Percentiles rank a stretch among this genome's conserved stretches.
Conservation (phyloP, 2,888 invertebrate genomes). For the Caradrina clavipalpis region DNA sequence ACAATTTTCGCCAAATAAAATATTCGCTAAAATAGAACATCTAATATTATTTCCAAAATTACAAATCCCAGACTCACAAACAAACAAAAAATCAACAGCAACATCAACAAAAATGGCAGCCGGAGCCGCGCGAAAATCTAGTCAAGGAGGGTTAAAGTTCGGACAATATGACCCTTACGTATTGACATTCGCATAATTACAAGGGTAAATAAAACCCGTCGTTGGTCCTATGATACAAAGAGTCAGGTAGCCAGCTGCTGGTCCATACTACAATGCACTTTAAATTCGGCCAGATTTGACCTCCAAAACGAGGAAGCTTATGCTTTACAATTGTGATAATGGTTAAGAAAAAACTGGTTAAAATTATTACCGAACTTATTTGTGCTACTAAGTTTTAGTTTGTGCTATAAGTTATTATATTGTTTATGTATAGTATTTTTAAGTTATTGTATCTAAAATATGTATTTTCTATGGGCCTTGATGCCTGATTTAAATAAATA, state of each 20-base stretch:
- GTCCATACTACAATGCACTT: constrained; percentile 62
- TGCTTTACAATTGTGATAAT: constrained; percentile 29
- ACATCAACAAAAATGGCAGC: constrained; percentile 1
- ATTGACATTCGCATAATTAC: constrained; percentile 60
- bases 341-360: constrained; percentile 23
- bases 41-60: background rate
- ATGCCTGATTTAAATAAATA: too few relatives aligned
- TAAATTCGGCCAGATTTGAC: constrained; percentile 59
- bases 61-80: background rate
- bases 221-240: constrained; percentile 52
- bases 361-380: too few relatives aligned
- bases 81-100: background rate
- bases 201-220: constrained; percentile 44
- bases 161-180: constrained; percentile 60
- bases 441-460: too few relatives aligned
- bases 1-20: too few relatives aligned
- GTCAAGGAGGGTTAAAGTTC: constrained; percentile 37
- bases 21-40: too few relatives aligned
- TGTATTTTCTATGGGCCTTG: too few relatives aligned
- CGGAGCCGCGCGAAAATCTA: constrained; percentile 3
- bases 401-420: too few relatives aligned
- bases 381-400: too few relatives aligned
- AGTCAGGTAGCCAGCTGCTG: constrained; percentile 84
- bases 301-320: constrained; percentile 58
- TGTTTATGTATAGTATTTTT: too few relatives aligned